phyloP scores from a whole-genome alignment of 2,888 invertebrate genomes.

The Tenthredo scrophulariae region DNA sequence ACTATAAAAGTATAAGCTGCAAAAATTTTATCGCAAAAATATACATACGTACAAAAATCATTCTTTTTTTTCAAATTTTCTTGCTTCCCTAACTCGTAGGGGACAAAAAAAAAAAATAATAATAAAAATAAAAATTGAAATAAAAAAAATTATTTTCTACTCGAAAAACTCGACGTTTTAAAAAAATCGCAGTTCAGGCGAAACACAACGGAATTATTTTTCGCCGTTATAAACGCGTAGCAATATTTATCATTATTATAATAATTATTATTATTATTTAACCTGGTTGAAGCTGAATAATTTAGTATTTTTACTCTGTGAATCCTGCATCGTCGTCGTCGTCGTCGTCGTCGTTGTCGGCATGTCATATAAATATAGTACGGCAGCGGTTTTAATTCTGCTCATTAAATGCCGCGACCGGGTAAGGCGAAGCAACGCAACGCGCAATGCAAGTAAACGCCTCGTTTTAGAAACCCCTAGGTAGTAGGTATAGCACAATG shows the following conservation, averaged over 20 bases:
- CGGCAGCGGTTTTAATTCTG: background rate
- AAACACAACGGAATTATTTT: background rate
- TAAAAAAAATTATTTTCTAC: background rate
- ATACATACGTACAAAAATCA: too few species aligned
- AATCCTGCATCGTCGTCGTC: background rate
- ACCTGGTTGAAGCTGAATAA: background rate
- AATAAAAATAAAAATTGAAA: too few species aligned
- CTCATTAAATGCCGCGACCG: slow-evolving; percentile 33
- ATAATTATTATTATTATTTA: background rate
- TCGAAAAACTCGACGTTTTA: too few species aligned
- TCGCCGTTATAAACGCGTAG: background rate
- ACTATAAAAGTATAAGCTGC: too few species aligned
- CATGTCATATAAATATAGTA: background rate
- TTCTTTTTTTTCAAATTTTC: background rate
- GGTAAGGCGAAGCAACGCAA: too few species aligned
- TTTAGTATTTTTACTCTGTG: background rate
- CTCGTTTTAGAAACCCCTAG: slow-evolving; percentile 23
- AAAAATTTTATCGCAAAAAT: too few species aligned
- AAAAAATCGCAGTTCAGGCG: background rate
- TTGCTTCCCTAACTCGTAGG: too few species aligned
- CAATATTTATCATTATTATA: background rate
- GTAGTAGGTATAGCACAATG: background rate
- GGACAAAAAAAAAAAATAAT: background rate
- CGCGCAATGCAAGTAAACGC: background rate
- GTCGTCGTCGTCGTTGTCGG: background rate